These are phyloP conservation scores for Archaeoteleia sp. DNA, from an alignment of 2,888 invertebrate genomes.

Conservation along the genomic window DNA sequence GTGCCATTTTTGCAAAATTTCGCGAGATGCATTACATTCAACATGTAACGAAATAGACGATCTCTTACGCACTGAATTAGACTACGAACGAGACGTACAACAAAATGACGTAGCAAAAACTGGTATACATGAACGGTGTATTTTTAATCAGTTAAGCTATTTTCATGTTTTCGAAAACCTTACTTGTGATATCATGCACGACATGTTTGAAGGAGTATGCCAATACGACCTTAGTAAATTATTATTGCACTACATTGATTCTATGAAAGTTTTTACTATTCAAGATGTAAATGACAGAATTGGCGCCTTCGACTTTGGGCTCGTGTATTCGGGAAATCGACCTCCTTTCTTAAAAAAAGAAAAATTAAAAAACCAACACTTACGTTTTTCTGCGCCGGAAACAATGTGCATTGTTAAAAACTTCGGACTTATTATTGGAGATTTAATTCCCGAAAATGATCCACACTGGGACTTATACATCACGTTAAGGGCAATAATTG, in stretches of 20 bases:
- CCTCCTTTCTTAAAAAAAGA: constrained; percentile 23
- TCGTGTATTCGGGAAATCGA: constrained; percentile 14
- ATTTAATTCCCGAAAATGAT: constrained; percentile 29
- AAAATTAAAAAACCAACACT: constrained; percentile 3
- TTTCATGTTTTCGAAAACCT: constrained; percentile 29
- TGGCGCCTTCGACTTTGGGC: constrained; percentile 34
- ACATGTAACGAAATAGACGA: constrained; percentile 8
- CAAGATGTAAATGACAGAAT: constrained; percentile 31
- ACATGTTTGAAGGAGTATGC: constrained; percentile 33
- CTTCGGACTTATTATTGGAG: constrained; percentile 32
- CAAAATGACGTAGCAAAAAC: constrained; percentile 23
- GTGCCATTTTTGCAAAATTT: constrained; percentile 41
- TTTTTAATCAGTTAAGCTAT: constrained; percentile 33
- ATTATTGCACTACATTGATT: constrained; percentile 26
- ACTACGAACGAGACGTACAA: constrained; percentile 26
- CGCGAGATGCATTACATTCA: constrained; percentile 15
- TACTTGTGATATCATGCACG: constrained; percentile 38
- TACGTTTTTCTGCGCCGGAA: constrained; percentile 34
- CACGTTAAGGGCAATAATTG: constrained; percentile 9
- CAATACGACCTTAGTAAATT: constrained; percentile 21
- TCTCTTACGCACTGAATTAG: constrained; percentile 14
- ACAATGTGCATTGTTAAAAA: constrained; percentile 31
- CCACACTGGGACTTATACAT: constrained; percentile 23
- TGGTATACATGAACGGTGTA: constrained; percentile 28
- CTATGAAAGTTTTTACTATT: constrained; percentile 20